Evolutionary conservation across 2,888 invertebrate genomes (phyloP), one percentile per base, ranked within the genome.

Genomic region (Acronicta leporina): DNA sequence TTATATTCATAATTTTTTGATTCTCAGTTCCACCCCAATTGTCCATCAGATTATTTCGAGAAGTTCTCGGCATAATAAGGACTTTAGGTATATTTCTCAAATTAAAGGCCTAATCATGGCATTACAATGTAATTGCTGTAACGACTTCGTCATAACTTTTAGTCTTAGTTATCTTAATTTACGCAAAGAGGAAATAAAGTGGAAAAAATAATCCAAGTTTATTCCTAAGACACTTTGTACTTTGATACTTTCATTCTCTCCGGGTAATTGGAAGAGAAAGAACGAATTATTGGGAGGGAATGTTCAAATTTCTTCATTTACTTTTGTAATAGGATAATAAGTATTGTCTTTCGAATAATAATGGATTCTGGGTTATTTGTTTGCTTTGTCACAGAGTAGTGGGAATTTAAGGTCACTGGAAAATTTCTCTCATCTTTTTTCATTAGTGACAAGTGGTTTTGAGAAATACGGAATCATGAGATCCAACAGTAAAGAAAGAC

Each of bases 251-350:
- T 75, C 72, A 74, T 79, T 85, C 73, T 62, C 76, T 81, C 80
- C 63, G 59, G 71, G 81, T 87, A 86, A 88, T 86, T 86, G 84
- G 84, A 83, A 81, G 77, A 77, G 79, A 81, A 82, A 68, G 79
- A 84, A 86, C 84, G 84, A 87, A 87, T 87, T 82, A 84, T 84
- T 68, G 72, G 71, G 79, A 81, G 73, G 53, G 68, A 74, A 84
- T 83, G 79, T 79, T 86, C 80, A 79, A 83, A 85, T 84, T 86
- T 83, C 85, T 84, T 86, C 81, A 87, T 87, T 87, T 82, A 83
- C 80, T 86, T 84, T 83, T 82, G 85, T 85, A 86, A 87, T 83
- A 80, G 84, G 82, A 85, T 86, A 83, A 86, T 84, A 84, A 85
- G 85, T 84, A 87, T 87, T 87, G 80, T 82, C 80, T 83, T 81